phyloP scores from a whole-genome alignment of 2,113 vertebrate genomes.

The Crotalus viridis region DNA sequence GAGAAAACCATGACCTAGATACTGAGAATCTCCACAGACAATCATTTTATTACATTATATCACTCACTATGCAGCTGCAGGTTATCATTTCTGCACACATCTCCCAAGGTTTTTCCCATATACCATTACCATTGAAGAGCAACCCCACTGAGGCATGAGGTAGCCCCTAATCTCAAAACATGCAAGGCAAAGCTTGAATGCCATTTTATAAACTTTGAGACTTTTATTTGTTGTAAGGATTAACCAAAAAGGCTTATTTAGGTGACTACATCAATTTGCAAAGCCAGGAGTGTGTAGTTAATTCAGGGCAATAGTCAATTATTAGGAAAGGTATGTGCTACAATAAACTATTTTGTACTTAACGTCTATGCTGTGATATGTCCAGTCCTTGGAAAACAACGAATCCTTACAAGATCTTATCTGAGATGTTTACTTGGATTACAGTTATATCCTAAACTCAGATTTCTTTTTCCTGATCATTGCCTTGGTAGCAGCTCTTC shows the following conservation, averaged over 20 bases:
- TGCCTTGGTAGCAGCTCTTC: background rate
- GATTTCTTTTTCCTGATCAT: background rate
- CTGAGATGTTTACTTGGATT: background rate
- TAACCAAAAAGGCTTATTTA: background rate
- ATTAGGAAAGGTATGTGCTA: background rate
- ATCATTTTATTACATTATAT: too few species aligned
- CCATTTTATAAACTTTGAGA: background rate
- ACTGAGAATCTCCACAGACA: too few species aligned
- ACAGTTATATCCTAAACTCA: background rate
- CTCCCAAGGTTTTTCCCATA: too few species aligned
- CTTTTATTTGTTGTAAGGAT: background rate
- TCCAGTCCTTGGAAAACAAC: background rate
- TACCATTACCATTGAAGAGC: background rate
- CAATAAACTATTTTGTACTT: background rate
- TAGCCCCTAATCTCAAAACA: background rate
- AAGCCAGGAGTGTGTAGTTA: background rate
- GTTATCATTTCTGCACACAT: too few species aligned
- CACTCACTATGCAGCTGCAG: too few species aligned
- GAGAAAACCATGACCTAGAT: too few species aligned
- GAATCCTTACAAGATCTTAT: background rate
- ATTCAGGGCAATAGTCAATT: background rate
- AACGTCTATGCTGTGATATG: background rate
- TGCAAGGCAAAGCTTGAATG: background rate
- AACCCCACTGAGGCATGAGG: background rate
- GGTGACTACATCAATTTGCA: background rate